phyloP scores from a whole-genome alignment of 1,140 invertebrate species.

The Aethina tumida region DNA sequence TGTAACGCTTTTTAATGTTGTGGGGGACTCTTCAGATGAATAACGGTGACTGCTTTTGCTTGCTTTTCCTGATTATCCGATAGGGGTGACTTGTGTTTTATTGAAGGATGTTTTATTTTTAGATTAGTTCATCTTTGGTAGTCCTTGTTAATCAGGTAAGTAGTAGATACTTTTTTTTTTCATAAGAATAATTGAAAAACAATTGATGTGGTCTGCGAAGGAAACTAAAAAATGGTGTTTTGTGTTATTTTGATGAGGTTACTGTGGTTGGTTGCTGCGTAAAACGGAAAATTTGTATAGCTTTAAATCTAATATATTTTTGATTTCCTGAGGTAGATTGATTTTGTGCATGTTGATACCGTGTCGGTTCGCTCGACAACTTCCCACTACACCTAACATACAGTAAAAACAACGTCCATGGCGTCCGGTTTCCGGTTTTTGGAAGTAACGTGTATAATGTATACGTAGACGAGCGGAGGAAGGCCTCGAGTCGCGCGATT shows the following conservation, averaged over 20 bases:
- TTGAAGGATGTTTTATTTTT: slow-evolving; percentile 1
- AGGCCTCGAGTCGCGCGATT: slow-evolving; percentile 34
- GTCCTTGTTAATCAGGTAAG: slow-evolving; percentile 21
- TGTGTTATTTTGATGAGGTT: slow-evolving; percentile 21
- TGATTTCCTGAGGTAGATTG: slow-evolving; percentile 36
- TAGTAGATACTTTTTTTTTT: slow-evolving; percentile 6
- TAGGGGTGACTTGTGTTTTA: slow-evolving; percentile 1
- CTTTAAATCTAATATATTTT: slow-evolving; percentile 33
- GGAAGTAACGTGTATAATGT: slow-evolving; percentile 1
- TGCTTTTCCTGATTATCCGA: slow-evolving; percentile 1
- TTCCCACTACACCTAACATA: slow-evolving; percentile 24
- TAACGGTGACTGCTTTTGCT: slow-evolving; percentile 15
- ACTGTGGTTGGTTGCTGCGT: slow-evolving; percentile 28
- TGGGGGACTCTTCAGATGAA: slow-evolving; percentile 14
- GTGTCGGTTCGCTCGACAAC: slow-evolving; percentile 26
- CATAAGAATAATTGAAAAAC: too few relatives aligned
- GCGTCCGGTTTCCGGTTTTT: too few relatives aligned
- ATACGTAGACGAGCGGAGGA: slow-evolving; percentile 16
- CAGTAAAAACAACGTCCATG: too few relatives aligned
- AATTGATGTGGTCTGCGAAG: slow-evolving; percentile 4
- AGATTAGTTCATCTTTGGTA: slow-evolving; percentile 26
- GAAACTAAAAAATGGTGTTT: slow-evolving; percentile 5
- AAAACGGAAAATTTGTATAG: slow-evolving; percentile 33
- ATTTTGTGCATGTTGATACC: slow-evolving; percentile 29
- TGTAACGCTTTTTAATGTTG: slow-evolving; percentile 16